Evolutionary conservation across 2,113 vertebrate genomes (phyloP).

Genomic region (Nothoprocta perdicaria): DNA sequence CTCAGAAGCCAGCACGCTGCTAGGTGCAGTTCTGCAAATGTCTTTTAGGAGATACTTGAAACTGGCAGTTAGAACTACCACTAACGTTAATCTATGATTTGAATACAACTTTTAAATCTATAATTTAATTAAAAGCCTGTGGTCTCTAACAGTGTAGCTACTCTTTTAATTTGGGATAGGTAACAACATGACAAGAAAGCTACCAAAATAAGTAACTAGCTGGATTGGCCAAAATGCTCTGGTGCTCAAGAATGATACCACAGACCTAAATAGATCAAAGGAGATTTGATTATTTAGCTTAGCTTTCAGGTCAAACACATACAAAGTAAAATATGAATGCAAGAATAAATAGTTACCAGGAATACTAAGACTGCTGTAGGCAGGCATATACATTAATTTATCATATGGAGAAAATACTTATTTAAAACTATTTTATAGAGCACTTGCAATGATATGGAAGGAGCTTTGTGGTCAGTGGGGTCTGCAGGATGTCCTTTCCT

Average conservation of each 20-base stretch:
- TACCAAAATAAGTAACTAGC: background rate
- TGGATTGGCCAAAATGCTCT: background rate
- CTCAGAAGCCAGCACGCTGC: background rate
- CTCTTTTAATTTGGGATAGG: background rate
- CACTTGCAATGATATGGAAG: background rate
- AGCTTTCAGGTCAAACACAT: background rate
- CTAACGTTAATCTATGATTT: background rate
- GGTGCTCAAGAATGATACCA: background rate
- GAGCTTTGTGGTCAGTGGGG: constrained; percentile 17
- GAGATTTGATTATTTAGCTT: constrained; percentile 8
- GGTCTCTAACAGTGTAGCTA: background rate
- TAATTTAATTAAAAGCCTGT: background rate
- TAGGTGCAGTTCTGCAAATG: background rate
- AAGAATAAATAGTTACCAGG: background rate
- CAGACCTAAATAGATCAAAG: background rate
- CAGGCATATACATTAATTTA: background rate
- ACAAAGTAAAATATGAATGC: background rate
- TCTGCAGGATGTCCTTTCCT: constrained; percentile 25
- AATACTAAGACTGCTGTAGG: background rate
- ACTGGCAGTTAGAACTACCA: background rate
- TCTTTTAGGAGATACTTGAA: background rate
- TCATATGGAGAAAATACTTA: background rate
- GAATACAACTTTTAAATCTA: too few relatives aligned
- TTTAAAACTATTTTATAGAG: background rate
- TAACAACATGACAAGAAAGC: background rate